Evolutionary conservation across 2,888 invertebrate genomes (phyloP).

Genomic region (Crioceris asparagi): DNA sequence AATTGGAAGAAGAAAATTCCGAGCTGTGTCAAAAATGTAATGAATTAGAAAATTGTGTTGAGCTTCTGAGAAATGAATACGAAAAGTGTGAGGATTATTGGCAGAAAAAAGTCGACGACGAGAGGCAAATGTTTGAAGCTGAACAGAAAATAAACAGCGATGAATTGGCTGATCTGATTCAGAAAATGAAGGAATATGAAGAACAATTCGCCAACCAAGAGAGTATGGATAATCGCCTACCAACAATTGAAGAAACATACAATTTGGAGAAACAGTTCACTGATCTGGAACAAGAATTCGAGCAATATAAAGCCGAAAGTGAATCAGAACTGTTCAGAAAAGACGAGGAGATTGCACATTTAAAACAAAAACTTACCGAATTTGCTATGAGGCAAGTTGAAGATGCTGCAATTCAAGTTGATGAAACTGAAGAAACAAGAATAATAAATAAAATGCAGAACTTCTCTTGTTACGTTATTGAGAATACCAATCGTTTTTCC

Average conservation of each 20-base stretch:
- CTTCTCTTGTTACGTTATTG: conserved; percentile 31
- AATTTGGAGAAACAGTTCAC: conserved; percentile 60
- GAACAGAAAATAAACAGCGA: conserved; percentile 68
- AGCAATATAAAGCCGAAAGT: conserved; percentile 44
- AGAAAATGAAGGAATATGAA: conserved; percentile 71
- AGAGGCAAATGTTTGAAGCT: conserved; percentile 61
- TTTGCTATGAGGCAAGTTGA: conserved; percentile 27
- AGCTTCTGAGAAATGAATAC: conserved; percentile 64
- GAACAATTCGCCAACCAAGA: conserved; percentile 52
- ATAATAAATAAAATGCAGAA: conserved; percentile 28
- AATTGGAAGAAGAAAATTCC: conserved; percentile 33
- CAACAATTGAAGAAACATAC: conserved; percentile 67
- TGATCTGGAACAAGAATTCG: conserved; percentile 60
- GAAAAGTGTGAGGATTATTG: conserved; percentile 84
- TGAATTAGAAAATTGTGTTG: conserved; percentile 63
- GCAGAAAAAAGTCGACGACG: conserved; percentile 67
- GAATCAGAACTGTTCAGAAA: conserved; percentile 45
- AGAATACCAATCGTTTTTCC: conserved; percentile 30
- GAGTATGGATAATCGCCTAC: conserved; percentile 45
- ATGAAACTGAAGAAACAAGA: conserved; percentile 22
- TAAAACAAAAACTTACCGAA: conserved; percentile 42
- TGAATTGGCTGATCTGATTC: conserved; percentile 60
- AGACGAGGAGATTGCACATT: conserved; percentile 44
- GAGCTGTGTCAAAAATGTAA: conserved; percentile 42
- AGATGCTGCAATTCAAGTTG: conserved; percentile 21